A percentile compares a stretch with the other conserved stretches of the same genome.
These are phyloP conservation scores for Diplodus sargus DNA, from an alignment of 2,797 vertebrate genomes.

Conservation along the genomic window DNA sequence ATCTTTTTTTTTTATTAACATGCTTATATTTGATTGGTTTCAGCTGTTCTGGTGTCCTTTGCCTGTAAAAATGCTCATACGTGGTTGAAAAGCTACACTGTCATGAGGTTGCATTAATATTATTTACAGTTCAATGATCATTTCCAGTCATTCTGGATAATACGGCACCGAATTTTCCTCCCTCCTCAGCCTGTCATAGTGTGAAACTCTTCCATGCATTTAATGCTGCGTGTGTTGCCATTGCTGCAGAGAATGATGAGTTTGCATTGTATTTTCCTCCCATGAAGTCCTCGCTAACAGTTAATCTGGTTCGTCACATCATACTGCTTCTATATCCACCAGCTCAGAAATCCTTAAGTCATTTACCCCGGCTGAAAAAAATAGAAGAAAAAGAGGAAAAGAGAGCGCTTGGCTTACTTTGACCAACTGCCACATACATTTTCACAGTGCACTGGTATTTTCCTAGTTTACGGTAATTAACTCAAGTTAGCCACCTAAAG, in stretches of 20 bases:
- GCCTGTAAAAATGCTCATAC: background rate
- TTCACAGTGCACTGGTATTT: constrained; percentile 67
- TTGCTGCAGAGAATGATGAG: constrained; percentile 36
- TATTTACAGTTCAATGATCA: background rate
- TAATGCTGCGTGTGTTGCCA: constrained; percentile 17
- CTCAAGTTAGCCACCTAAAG: constrained; percentile 53
- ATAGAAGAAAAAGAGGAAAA: constrained; percentile 50
- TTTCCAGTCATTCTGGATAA: background rate
- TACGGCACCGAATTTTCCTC: background rate
- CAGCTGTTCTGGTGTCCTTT: background rate
- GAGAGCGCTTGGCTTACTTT: constrained; percentile 66
- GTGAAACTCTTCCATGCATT: background rate
- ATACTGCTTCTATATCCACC: constrained; percentile 72
- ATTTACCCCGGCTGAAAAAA: constrained; percentile 62
- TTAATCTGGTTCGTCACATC: constrained; percentile 84
- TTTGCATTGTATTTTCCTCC: constrained; percentile 50
- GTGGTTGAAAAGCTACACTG: background rate
- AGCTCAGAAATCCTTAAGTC: constrained; percentile 78
- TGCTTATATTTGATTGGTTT: background rate
- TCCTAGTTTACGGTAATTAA: constrained; percentile 68
- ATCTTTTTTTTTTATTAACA: too few species aligned
- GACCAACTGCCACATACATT: constrained; percentile 76
- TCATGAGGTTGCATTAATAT: background rate
- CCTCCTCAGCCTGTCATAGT: background rate
- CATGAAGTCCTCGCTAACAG: constrained; percentile 64